Base-by-base conservation (phyloP, 2,888 invertebrate genomes). In the Frankliniella fusca region DNA sequence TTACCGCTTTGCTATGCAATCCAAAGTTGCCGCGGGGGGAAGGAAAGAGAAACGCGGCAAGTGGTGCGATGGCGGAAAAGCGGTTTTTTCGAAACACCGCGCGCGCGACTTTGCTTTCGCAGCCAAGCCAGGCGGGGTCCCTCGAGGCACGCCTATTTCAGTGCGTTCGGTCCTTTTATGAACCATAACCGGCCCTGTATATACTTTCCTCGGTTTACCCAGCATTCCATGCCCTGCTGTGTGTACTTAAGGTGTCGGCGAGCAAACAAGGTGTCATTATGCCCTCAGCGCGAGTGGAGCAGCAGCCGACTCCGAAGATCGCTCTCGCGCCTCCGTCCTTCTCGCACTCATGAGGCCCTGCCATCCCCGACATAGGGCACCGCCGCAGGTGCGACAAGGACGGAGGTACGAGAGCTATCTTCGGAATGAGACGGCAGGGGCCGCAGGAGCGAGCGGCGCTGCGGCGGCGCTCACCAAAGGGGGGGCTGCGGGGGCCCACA, bases 181-280 rank as follows among this genome's bases (percentile, higher is more conserved):
- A 76, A 76, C 70, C 70, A 76, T 76, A 76, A 76, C 70, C 23
- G 70, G 70, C 23, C 70, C 70, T 20, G 54, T 54, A 20, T 54
- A 54, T 20, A 54, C 54, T n/a, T 76, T 76, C 23, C 70, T 76
- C 70, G 70, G 23, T 76, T 20, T 54, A 38, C 61, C 61, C n/a
- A 20, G 27, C 70, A 76, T 76, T 76, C 70, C 70, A 76, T 8
- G 70, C 70, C 70, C 70, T 76, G 70, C 70, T 27, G 70, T 76
- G 70, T 76, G 70, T 76, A 76, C 27, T 76, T 76, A 76, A 76
- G 70, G 70, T 76, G 70, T 76, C 70, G 70, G 70, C 70, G 70
- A 76, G 70, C 70, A 76, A 76, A 76, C 70, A 76, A 76, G 70
- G 70, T 76, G 70, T 76, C 70, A 76, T 76, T 76, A 76, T 76